Percentiles rank a stretch among this genome's conserved stretches.
Conservation (phyloP, 2,888 invertebrate species). For the Timandra comae region DNA sequence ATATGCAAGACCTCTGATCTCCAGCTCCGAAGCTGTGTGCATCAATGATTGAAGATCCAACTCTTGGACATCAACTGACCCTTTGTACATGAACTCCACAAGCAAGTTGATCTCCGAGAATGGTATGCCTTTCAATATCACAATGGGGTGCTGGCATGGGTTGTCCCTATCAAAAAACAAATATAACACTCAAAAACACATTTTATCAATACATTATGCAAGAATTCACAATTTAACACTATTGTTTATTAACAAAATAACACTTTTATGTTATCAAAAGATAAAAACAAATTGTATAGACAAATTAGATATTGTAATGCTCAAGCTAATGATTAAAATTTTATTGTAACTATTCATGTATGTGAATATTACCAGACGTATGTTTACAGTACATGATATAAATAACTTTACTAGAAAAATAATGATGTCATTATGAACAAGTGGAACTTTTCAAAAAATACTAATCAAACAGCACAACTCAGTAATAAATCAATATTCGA, state of each 20-base stretch:
- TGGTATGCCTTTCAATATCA: slow-evolving; percentile 81
- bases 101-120: slow-evolving; percentile 81
- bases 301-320: no score
- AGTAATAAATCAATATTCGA: no score
- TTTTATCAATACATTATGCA: slow-evolving; percentile 6
- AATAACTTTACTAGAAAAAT: slow-evolving; percentile 58
- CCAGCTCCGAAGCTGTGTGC: slow-evolving; percentile 81
- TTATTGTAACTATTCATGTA: slow-evolving; percentile 19
- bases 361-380: slow-evolving; percentile 36
- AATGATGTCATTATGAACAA: slow-evolving; percentile 61
- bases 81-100: slow-evolving; percentile 83
- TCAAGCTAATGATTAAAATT: slow-evolving; percentile 14
- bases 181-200: slow-evolving; percentile 3
- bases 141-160: slow-evolving; percentile 83
- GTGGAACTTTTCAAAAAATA: slow-evolving; percentile 43
- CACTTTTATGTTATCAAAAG: slow-evolving; percentile 36
- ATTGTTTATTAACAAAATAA: slow-evolving; percentile 19
- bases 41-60: slow-evolving; percentile 79
- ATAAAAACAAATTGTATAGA: slow-evolving; percentile 29
- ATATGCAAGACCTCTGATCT: slow-evolving; percentile 80
- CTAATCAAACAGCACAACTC: slow-evolving; percentile 22
- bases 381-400: slow-evolving; percentile 45
- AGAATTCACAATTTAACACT: not conserved
- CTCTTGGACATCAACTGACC: slow-evolving; percentile 81
- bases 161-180: slow-evolving; percentile 72